Evolutionary conservation across 2,113 vertebrate genomes (phyloP).

Genomic region (Athene noctua): DNA sequence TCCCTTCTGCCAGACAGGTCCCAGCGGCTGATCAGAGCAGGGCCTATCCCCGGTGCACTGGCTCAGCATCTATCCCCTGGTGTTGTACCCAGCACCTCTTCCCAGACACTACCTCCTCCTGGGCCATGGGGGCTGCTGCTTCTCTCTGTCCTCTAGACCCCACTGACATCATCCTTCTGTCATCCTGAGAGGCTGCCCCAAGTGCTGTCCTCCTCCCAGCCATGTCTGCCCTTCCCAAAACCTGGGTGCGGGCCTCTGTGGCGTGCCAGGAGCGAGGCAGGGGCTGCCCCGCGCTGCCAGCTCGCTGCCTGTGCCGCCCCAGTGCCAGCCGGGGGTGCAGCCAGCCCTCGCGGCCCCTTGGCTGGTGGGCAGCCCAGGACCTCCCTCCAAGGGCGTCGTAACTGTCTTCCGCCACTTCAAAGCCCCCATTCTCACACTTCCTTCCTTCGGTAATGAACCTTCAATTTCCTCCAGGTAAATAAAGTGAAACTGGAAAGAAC

Average conservation of each 20-base stretch:
- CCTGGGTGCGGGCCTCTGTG: rapidly evolving
- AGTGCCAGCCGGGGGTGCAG: background rate
- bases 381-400: background rate
- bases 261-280: background rate
- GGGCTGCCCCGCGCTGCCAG: background rate
- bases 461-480: slow-evolving; percentile 34
- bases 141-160: background rate
- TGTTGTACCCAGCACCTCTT: background rate
- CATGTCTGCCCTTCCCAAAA: background rate
- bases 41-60: rapidly evolving
- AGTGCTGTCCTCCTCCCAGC: background rate
- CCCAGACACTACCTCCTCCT: rapidly evolving
- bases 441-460: background rate
- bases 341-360: background rate
- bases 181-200: rapidly evolving
- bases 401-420: background rate
- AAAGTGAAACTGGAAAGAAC: slow-evolving; percentile 15
- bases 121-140: rapidly evolving
- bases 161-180: rapidly evolving
- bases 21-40: rapidly evolving
- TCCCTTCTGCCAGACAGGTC: background rate
- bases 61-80: background rate
- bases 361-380: background rate
- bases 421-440: background rate
- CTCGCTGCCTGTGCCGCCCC: rapidly evolving